Conservation (phyloP, 2,113 vertebrate species). For the Chinchilla lanigera region DNA sequence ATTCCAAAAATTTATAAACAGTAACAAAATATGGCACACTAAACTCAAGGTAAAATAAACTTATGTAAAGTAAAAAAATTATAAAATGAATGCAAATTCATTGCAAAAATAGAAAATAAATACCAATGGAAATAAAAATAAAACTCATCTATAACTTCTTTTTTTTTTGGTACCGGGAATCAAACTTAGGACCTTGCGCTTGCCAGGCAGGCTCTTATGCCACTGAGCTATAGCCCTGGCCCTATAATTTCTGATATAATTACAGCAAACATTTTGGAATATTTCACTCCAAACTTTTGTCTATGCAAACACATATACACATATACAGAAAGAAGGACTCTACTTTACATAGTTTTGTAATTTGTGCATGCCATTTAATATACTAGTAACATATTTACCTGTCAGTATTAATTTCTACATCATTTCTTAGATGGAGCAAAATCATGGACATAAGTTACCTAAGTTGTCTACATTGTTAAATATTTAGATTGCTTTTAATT, state of each 20-base stretch:
- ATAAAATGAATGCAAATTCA: not conserved
- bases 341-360: not conserved
- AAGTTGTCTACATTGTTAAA: not conserved
- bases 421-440: not conserved
- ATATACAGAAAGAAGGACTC: not conserved
- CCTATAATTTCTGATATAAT: not conserved
- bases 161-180: too few relatives aligned
- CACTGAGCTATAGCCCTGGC: too few relatives aligned
- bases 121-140: not conserved
- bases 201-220: too few relatives aligned
- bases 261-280: not conserved
- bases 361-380: constrained; percentile 9
- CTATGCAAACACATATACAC: not conserved
- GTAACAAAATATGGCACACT: not conserved
- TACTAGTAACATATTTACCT: not conserved
- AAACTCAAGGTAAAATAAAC: not conserved
- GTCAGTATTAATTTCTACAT: constrained; percentile 4
- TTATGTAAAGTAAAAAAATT: not conserved
- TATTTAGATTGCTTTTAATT: constrained; percentile 38
- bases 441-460: not conserved
- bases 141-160: not conserved
- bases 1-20: constrained; percentile 7
- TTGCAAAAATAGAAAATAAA: constrained; percentile 11
- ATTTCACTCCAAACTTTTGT: not conserved
- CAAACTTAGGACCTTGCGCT: too few relatives aligned